These are phyloP conservation scores for Cyrtonyx montezumae DNA, from an alignment of 2,113 vertebrate genomes.

Conservation along the genomic window DNA sequence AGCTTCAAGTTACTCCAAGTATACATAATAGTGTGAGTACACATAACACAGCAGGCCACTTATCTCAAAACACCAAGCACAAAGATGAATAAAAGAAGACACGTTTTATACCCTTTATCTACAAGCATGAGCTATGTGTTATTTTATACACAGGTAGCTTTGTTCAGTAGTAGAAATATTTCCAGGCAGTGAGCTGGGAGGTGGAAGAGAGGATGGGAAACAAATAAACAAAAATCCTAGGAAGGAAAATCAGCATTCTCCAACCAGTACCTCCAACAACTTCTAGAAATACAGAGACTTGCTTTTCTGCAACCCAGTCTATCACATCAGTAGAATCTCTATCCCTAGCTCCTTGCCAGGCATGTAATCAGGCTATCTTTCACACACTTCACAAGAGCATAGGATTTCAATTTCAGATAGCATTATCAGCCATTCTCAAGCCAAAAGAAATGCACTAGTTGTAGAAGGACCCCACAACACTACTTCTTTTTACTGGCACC, in stretches of 20 bases:
- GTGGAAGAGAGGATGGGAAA: not conserved
- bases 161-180: not conserved
- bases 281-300: not conserved
- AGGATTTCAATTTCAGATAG: not conserved
- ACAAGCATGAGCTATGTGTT: not conserved
- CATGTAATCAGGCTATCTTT: not conserved
- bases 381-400: not conserved
- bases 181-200: not conserved
- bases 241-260: not conserved
- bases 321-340: not conserved
- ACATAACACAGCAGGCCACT: not conserved
- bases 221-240: not conserved
- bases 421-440: not conserved
- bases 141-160: not conserved
- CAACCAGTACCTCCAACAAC: not conserved
- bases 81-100: not conserved
- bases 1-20: not conserved
- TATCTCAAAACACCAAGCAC: not conserved
- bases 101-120: not conserved
- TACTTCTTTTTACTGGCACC: not conserved
- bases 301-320: not conserved
- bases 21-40: not conserved
- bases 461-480: not conserved
- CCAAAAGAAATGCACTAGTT: not conserved
- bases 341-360: not conserved